Base-by-base conservation (phyloP, 2,113 vertebrate species). In the Podocnemis expansa region DNA sequence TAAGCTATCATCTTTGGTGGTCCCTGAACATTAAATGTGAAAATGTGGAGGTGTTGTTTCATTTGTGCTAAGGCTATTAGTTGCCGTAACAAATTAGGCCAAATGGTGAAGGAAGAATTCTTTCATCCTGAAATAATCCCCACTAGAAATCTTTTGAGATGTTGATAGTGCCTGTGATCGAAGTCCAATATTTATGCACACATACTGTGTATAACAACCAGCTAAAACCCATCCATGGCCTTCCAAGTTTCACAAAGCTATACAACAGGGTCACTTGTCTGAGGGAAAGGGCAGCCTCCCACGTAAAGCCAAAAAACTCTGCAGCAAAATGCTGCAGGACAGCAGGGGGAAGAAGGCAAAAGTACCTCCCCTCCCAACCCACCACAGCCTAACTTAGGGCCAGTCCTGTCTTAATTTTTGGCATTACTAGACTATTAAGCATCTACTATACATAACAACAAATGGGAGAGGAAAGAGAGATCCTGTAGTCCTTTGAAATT, bases 21-120 rank as follows among this genome's bases (percentile, higher is more conserved):
- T 73, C 93, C 75, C 8, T 24, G 21, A 94, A 89, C 45, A 54
- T n/a, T 47, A 54, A 94, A 91, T 0, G 0, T 10, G 54, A 87
- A 80, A 8, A n/a, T 13, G 10, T 58, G 82, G 88, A 96, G 88
- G 90, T 94, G 58, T 4, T 2, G 58, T 41, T 56, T 56, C 41
- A 17, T 81, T 96, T 91, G 73, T 93, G 90, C 55, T 90, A 82
- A 89, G 78, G n/a, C 76, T 95, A 93, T 84, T 89, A 90, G 93
- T 93, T 94, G 86, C 93, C 86, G 56, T 45, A 93, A 87, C 94
- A 94, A 95, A 94, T 93, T 91, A 97, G 87, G 91, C 52, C 60
- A 94, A 82, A 13, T 24, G 76, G 87, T 7, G 83, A 96, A 93
- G 82, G 56, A 96, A 97, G 90, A 24, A 91, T 89, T 90, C 73